These are phyloP conservation scores for Anoplius nigerrimus DNA, from an alignment of 2,888 invertebrate species.

Conservation along the genomic window DNA sequence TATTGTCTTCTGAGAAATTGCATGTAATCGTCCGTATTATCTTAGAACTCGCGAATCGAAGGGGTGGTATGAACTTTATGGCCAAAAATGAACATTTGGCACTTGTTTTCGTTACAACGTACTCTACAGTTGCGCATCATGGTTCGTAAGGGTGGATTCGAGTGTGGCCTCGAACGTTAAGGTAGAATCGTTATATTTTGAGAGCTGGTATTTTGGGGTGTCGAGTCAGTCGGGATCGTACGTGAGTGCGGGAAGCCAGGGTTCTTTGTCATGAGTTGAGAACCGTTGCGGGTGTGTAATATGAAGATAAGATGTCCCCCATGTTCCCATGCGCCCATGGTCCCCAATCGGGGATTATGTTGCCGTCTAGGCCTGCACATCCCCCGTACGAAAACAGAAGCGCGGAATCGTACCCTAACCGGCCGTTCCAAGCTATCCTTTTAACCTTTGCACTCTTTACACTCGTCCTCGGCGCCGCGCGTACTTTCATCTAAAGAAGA, in stretches of 20 bases:
- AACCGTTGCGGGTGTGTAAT: constrained; percentile 64
- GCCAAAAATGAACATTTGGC: no score
- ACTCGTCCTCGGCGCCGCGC: no score
- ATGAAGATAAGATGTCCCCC: constrained; percentile 72
- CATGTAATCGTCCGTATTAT: constrained; percentile 5
- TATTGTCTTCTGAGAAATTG: neutral
- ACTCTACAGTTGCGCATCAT: no score
- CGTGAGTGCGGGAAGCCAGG: no score
- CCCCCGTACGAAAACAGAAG: constrained; percentile 60
- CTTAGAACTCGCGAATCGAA: constrained; percentile 31
- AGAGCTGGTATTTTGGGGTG: no score
- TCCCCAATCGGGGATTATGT: constrained; percentile 70
- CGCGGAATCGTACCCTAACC: constrained; percentile 42
- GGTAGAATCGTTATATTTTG: no score
- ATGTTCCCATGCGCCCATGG: constrained; percentile 62
- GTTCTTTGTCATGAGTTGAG: constrained; percentile 49
- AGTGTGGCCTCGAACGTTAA: no score
- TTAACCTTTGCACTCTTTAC: constrained; percentile 50
- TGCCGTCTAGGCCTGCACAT: constrained; percentile 60
- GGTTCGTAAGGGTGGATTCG: no score
- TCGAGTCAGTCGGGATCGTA: no score
- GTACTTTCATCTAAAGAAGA: no score
- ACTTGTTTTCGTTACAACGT: no score
- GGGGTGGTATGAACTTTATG: no score
- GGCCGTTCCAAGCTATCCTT: constrained; percentile 35